These are phyloP conservation scores for Labroides dimidiatus DNA, from an alignment of 2,797 vertebrate species.

Conservation along the genomic window DNA sequence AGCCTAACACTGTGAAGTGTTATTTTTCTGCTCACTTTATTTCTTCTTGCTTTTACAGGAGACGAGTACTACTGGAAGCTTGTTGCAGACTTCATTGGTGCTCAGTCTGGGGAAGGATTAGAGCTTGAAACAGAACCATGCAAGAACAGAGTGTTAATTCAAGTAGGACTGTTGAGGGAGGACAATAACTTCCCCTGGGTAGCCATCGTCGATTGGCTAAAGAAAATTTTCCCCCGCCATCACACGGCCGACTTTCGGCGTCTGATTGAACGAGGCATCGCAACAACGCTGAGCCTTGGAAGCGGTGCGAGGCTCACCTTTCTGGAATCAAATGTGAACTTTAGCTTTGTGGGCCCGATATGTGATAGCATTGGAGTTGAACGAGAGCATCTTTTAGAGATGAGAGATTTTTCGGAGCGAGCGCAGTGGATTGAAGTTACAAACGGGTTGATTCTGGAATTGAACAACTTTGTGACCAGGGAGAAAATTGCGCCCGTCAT, in stretches of 20 bases:
- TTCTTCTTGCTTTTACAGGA: slow-evolving; percentile 68
- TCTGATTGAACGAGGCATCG: slow-evolving; percentile 81
- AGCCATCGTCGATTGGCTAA: slow-evolving; percentile 78
- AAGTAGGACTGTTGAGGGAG: slow-evolving; percentile 83
- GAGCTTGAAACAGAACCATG: slow-evolving; percentile 65
- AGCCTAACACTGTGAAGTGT: neutral
- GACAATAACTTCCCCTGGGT: slow-evolving; percentile 82
- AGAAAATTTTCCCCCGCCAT: slow-evolving; percentile 77
- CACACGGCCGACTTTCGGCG: slow-evolving; percentile 80
- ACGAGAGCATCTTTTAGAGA: slow-evolving; percentile 80
- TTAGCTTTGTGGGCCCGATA: slow-evolving; percentile 85
- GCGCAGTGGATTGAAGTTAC: slow-evolving; percentile 81
- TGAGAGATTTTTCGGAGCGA: slow-evolving; percentile 82
- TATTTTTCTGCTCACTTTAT: neutral
- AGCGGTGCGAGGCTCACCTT: slow-evolving; percentile 70
- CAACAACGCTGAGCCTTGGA: slow-evolving; percentile 76
- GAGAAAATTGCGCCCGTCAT: slow-evolving; percentile 80
- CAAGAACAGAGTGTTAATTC: slow-evolving; percentile 82
- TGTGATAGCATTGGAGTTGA: slow-evolving; percentile 85
- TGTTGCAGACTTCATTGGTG: slow-evolving; percentile 79
- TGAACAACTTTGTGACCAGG: slow-evolving; percentile 77
- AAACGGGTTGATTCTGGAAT: slow-evolving; percentile 83
- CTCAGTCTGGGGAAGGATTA: slow-evolving; percentile 78
- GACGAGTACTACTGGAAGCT: slow-evolving; percentile 83
- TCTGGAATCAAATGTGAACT: slow-evolving; percentile 80